These are phyloP conservation scores for Agrilus planipennis DNA, from an alignment of 1,140 invertebrate species.

Conservation along the genomic window DNA sequence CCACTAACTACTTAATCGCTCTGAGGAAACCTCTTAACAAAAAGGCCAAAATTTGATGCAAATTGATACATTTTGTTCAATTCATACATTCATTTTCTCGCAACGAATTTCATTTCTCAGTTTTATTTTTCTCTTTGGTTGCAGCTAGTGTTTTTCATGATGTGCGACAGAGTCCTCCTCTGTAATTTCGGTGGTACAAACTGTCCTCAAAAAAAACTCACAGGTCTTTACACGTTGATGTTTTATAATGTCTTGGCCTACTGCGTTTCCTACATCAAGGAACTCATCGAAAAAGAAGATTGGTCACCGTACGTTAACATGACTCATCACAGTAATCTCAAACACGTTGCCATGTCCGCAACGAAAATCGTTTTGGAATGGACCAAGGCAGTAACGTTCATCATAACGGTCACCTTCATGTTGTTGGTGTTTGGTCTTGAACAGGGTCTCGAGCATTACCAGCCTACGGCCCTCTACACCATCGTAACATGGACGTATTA, in stretches of 20 bases:
- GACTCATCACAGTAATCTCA: conserved; percentile 56
- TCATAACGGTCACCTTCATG: conserved; percentile 67
- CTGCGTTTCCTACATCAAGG: conserved; percentile 59
- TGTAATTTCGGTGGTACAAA: conserved; percentile 27
- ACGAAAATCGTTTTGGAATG: conserved; percentile 72
- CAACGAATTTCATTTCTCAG: no score
- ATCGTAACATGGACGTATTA: conserved; percentile 56
- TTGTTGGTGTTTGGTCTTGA: conserved; percentile 61
- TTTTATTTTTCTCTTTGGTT: conserved; percentile 25
- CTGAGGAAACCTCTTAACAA: no score
- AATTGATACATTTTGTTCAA: not conserved
- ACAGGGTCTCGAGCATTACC: conserved; percentile 61
- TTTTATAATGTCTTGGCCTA: conserved; percentile 72
- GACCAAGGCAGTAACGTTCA: conserved; percentile 69
- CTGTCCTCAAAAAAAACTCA: conserved; percentile 47
- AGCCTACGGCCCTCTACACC: conserved; percentile 51
- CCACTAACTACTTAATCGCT: no score
- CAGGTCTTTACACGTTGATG: conserved; percentile 62
- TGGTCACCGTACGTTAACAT: conserved; percentile 64
- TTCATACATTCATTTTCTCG: no score
- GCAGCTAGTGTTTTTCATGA: conserved; percentile 58
- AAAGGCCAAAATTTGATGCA: not conserved
- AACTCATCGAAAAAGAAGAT: conserved; percentile 59
- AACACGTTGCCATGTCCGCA: conserved; percentile 68
- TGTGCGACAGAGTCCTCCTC: conserved; percentile 49